Conservation (phyloP, 2,797 vertebrate species). For the Poliocrania exsul region DNA sequence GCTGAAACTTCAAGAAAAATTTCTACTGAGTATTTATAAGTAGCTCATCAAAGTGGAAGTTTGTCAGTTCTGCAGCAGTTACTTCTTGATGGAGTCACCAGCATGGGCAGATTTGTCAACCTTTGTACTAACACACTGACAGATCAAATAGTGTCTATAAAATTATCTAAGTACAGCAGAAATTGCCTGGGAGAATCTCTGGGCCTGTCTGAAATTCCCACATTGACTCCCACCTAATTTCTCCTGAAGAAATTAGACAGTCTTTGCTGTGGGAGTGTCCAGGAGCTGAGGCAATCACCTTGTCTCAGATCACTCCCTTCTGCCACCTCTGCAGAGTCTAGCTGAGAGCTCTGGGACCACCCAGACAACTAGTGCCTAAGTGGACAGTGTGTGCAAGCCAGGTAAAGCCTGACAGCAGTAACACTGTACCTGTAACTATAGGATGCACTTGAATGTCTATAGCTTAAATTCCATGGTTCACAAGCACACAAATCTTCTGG, state of each 20-base stretch:
- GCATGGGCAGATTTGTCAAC: neutral
- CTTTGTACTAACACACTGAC: neutral
- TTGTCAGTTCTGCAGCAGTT: neutral
- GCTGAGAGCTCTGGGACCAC: neutral
- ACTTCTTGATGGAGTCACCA: neutral
- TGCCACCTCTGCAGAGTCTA: neutral
- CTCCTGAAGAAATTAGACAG: neutral
- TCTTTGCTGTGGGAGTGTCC: neutral
- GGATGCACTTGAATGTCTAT: neutral
- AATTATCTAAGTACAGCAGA: neutral
- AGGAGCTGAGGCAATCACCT: neutral
- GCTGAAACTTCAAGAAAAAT: neutral
- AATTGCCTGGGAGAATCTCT: neutral
- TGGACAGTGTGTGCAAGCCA: neutral
- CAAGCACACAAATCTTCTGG: neutral
- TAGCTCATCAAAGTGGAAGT: neutral
- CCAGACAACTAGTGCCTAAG: neutral
- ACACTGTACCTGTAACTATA: neutral
- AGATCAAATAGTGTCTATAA: neutral
- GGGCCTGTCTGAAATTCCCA: neutral
- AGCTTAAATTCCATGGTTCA: neutral
- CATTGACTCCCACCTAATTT: neutral
- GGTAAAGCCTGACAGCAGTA: neutral
- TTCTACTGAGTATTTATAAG: neutral
- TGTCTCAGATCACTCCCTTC: neutral